phyloP scores from a whole-genome alignment of 2,888 invertebrate genomes.

The Cheilosia grossa region DNA sequence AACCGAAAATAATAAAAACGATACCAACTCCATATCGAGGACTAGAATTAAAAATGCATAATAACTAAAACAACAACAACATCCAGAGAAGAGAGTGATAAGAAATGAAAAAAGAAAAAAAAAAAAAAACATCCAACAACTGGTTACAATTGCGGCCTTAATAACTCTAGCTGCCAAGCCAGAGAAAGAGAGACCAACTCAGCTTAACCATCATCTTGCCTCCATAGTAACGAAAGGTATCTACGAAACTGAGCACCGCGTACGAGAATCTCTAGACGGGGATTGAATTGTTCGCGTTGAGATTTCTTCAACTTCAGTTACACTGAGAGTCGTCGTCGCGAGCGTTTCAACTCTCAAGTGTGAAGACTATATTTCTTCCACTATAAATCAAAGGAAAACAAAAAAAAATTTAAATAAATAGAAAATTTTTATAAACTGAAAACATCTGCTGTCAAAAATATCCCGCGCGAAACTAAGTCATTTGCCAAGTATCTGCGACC shows the following conservation, averaged over 20 bases:
- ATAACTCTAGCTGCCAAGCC: slow-evolving; percentile 39
- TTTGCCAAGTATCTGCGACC: neutral
- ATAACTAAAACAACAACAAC: slow-evolving; percentile 18
- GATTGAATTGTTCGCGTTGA: slow-evolving; percentile 41
- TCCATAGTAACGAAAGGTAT: slow-evolving; percentile 41
- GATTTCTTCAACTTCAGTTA: slow-evolving; percentile 71
- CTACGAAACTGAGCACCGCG: slow-evolving; percentile 20
- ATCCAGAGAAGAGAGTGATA: slow-evolving; percentile 62
- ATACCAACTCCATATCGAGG: slow-evolving; percentile 15
- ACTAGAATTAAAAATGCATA: slow-evolving; percentile 35
- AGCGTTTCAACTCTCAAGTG: slow-evolving; percentile 56
- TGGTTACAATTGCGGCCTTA: slow-evolving; percentile 65
- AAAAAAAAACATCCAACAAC: slow-evolving; percentile 35
- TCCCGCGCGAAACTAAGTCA: slow-evolving; percentile 8
- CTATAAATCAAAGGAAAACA: neutral
- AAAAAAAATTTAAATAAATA: neutral
- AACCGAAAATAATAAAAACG: slow-evolving; percentile 13
- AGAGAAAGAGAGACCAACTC: slow-evolving; percentile 30
- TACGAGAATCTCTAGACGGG: slow-evolving; percentile 44
- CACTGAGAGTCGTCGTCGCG: slow-evolving; percentile 71
- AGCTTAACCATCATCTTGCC: neutral
- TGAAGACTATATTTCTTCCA: slow-evolving; percentile 37
- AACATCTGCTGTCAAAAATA: no score
- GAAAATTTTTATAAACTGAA: no score
- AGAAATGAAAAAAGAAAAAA: slow-evolving; percentile 31